phyloP scores from a whole-genome alignment of 2,113 vertebrate species.

The Oryzias woworae region DNA sequence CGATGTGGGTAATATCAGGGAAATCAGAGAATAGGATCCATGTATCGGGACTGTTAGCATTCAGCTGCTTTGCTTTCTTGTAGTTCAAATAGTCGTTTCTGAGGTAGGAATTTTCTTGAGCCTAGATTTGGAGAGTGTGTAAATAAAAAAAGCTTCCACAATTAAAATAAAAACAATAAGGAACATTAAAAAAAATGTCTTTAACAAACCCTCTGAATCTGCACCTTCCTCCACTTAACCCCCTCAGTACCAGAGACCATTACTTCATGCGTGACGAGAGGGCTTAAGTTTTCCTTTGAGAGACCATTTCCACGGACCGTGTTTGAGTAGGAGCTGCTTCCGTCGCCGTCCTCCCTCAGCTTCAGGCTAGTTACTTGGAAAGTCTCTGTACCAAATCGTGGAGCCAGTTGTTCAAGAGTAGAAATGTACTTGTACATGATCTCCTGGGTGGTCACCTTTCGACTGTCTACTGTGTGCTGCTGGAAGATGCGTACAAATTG shows the following conservation, averaged over 20 bases:
- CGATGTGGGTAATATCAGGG: constrained; percentile 86
- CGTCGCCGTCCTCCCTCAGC: constrained; percentile 61
- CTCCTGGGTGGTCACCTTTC: constrained; percentile 74
- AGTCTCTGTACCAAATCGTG: constrained; percentile 79
- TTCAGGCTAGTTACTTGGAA: constrained; percentile 70
- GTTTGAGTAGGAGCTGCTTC: constrained; percentile 50
- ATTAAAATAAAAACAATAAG: not conserved
- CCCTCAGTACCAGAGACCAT: constrained; percentile 81
- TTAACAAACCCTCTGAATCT: constrained; percentile 47
- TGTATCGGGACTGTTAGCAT: constrained; percentile 17
- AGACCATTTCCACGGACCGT: not conserved
- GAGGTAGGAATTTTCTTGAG: constrained; percentile 56
- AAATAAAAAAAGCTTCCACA: not conserved
- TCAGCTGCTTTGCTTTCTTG: constrained; percentile 33
- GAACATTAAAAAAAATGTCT: not conserved
- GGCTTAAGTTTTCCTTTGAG: constrained; percentile 14
- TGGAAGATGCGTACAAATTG: constrained; percentile 85
- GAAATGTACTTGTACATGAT: constrained; percentile 91
- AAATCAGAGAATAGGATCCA: constrained; percentile 89
- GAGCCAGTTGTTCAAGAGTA: constrained; percentile 84
- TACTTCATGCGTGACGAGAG: constrained; percentile 75
- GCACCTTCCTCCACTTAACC: constrained; percentile 81
- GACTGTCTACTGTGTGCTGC: constrained; percentile 75
- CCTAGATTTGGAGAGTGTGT: constrained; percentile 35
- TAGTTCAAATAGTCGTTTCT: constrained; percentile 45